Base-by-base conservation (phyloP, 2,888 invertebrate species). In the Rhogogaster chlorosoma region DNA sequence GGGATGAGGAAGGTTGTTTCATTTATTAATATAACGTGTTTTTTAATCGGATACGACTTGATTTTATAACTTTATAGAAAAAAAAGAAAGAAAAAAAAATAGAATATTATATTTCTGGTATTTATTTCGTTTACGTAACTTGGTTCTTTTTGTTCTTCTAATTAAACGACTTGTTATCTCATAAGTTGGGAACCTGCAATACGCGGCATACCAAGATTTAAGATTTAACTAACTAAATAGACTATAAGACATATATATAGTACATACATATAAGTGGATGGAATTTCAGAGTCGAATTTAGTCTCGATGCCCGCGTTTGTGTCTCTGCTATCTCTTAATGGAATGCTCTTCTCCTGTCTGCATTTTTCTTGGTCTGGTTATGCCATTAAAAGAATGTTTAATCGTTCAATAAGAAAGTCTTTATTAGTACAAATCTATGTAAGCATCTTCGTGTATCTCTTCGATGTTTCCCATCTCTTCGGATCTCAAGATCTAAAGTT, bases 281-380 rank as follows among this genome's bases (percentile, higher is more conserved):
- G 84, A 84, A 84, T 84, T 70, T 73, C 70, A 61, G 29, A 49
- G 84, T 45, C 84, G 73, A 84, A 84, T 73, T 84, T 84, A 84
- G 84, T 38, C 84, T 70, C 71, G 64, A 22, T 64, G 29, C 26
- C 15, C 45, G 42, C 64, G 22, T 38, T 45, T 45, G n/a, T 15
- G 26, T 45, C 45, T 75, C 45, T 32, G 38, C 38, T 18, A 18
- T 71, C 32, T 71, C 38, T n/a, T n/a, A 71, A 29, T 38, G 36
- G 9, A 71, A 36, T 36, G 36, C 36, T 29, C 75, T 75, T 18
- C 26, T 71, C n/a, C n/a, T 71, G 61, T 61, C 61, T 61, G 61
- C 61, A 61, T 61, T 61, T 61, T n/a, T 53, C 1, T 7, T 53
- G 53, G 53, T 53, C 61, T 61, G 61, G 12, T 26, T 61, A 61